Base-by-base conservation (phyloP, 1,140 invertebrate species). In the Leptinotarsa undecemlineata region DNA sequence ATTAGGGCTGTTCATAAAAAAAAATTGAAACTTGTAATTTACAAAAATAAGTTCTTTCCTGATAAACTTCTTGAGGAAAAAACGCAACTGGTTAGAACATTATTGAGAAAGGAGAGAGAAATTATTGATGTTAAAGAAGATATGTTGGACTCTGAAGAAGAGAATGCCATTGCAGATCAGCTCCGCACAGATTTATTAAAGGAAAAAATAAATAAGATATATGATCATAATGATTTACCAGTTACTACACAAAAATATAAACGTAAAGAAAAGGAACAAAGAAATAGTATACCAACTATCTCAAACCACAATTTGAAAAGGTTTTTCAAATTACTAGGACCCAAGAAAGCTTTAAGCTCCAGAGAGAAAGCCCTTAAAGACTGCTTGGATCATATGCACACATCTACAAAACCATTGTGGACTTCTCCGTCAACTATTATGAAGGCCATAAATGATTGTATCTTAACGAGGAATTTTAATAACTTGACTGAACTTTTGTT, bases 371-470 rank as follows among this genome's bases (percentile, higher is more conserved):
- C 33, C 33, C 23, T 69, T 11, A 48, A 48, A 15, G 19, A 17
- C 11, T 69, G 68, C 19, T 3, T n/a, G 3, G 33, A 47, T 20
- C 68, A 69, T 21, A 69, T 69, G 23, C 26, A 69, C 17, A 48
- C 33, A n/a, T 17, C 33, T 48, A 19, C 68, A 19, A 69, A 69
- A 48, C 68, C 68, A 6, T 48, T 42, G 17, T 77, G 76, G 76
- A 74, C 71, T 17, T 75, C 76, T n/a, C 76, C 76, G 4, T 71
- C 69, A 20, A 57, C 23, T 19, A 77, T 77, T 68, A 73, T 78
- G 19, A 75, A 57, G 42, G 47, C 73, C 60, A 64, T 76, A 57
- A 73, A 71, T 63, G 57, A 76, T 23, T 74, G 60, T 48, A 60
- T 78, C 61, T 64, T 78, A n/a, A 72, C 47, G 2, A 73, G 74